Evolutionary conservation across 2,888 invertebrate species (phyloP), one percentile per base, ranked within the genome.

Genomic region (Caenorhabditis parvicauda): DNA sequence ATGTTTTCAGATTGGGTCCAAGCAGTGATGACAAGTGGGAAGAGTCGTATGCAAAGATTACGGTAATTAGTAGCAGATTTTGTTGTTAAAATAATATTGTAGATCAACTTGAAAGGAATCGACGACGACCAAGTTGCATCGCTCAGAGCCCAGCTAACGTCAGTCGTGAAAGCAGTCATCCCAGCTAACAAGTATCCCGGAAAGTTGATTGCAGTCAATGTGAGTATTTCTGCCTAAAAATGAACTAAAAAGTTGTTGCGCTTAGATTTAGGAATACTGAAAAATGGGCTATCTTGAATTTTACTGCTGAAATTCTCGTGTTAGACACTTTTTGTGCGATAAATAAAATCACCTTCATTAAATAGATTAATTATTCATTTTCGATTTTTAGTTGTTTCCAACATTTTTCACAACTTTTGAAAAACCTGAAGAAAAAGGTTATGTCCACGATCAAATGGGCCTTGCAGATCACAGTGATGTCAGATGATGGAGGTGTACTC

Each of bases 401-500:
- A n/a, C n/a, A n/a, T n/a, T n/a, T n/a, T n/a, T n/a, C n/a, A n/a
- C n/a, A n/a, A n/a, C n/a, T n/a, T n/a, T n/a, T n/a, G n/a, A n/a
- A n/a, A n/a, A n/a, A n/a, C n/a, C n/a, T n/a, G n/a, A n/a, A n/a
- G n/a, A n/a, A n/a, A n/a, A n/a, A n/a, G n/a, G n/a, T n/a, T n/a
- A 35, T 35, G 12, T 12, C n/a, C n/a, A n/a, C n/a, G n/a, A n/a
- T n/a, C n/a, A n/a, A n/a, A n/a, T 14, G 9, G 12, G n/a, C 14
- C 28, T 35, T 52, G 9, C n/a, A 64, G 59, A 27, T 70, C 1
- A 64, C 70, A 12, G 62, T 72, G 3, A 17, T 72, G 3, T 52
- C 64, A 3, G 60, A 59, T n/a, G 67, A 64, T 44, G 70, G 70
- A 9, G 72, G 72, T 9, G 63, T 63, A 19, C 56, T 72, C 3